A percentile compares a stretch with the other conserved stretches of the same genome.
Evolutionary conservation across 2,888 invertebrate genomes (phyloP).

Genomic region (Xanthorhoe designata): DNA sequence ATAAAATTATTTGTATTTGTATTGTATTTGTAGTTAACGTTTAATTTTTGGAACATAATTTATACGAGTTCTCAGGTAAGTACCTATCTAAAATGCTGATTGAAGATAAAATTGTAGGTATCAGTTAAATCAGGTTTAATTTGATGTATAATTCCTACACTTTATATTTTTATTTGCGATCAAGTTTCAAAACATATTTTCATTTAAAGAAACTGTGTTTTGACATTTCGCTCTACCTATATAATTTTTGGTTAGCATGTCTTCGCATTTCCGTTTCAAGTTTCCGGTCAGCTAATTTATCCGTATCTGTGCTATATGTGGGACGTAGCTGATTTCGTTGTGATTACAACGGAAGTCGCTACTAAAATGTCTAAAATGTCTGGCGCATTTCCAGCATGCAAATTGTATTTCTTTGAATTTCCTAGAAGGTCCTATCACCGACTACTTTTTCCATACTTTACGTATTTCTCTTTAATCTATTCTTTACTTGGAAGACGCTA

Average conservation of each 20-base stretch:
- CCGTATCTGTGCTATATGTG: not conserved
- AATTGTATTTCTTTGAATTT: conserved; percentile 7
- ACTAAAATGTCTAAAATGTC: conserved; percentile 10
- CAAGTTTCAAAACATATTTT: not conserved
- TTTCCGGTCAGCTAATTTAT: conserved; percentile 6
- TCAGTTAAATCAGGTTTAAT: not conserved
- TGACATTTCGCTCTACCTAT: not conserved
- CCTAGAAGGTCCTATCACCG: not conserved
- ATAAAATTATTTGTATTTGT: too few species aligned
- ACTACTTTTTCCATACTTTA: not conserved
- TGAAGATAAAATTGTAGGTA: too few species aligned
- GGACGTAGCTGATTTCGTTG: not conserved
- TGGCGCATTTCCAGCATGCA: conserved; percentile 6
- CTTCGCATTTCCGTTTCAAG: conserved; percentile 21
- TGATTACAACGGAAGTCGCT: conserved; percentile 1
- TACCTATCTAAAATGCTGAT: too few species aligned
- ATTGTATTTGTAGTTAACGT: too few species aligned
- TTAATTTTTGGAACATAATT: not conserved
- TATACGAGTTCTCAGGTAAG: too few species aligned
- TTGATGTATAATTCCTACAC: not conserved
- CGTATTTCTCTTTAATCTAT: not conserved
- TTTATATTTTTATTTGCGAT: not conserved
- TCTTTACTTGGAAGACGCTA: not conserved
- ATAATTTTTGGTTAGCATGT: conserved; percentile 9
- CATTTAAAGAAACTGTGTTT: not conserved